Conservation (phyloP, 2,888 invertebrate species). For the Drosophila kuntzei region DNA sequence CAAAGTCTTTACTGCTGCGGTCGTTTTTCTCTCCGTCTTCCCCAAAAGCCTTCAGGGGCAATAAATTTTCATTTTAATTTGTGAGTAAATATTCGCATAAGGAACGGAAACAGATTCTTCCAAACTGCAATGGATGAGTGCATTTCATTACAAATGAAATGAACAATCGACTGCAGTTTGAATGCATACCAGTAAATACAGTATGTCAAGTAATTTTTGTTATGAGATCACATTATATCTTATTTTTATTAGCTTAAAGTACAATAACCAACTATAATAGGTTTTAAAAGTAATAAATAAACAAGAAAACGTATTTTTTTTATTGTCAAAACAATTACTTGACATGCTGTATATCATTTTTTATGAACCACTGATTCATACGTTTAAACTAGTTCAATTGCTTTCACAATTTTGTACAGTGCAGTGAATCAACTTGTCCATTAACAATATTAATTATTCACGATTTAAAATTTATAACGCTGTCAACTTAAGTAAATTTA, state of each 20-base stretch:
- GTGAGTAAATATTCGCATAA: conserved; percentile 62
- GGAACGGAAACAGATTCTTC: conserved; percentile 57
- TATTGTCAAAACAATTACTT: background rate
- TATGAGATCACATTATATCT: background rate
- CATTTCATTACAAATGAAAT: conserved; percentile 44
- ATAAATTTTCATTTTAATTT: conserved; percentile 80
- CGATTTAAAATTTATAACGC: conserved; percentile 54
- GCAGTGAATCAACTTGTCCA: conserved; percentile 18
- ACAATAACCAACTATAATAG: background rate
- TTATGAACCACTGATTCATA: background rate
- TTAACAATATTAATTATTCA: conserved; percentile 45
- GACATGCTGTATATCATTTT: too few relatives aligned
- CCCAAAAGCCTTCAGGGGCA: conserved; percentile 42
- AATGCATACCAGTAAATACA: background rate
- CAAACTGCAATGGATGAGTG: conserved; percentile 51
- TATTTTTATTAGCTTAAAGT: background rate
- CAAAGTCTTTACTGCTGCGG: conserved; percentile 52
- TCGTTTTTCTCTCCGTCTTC: conserved; percentile 21
- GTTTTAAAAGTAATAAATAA: background rate
- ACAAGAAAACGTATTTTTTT: background rate
- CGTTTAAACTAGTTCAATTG: conserved; percentile 14
- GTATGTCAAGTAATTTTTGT: background rate
- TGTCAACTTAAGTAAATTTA: conserved; percentile 64
- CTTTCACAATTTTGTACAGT: conserved; percentile 1
- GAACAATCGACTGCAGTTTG: conserved; percentile 1